Percentiles rank a stretch among this genome's conserved stretches.
These are phyloP conservation scores for Latheticus oryzae DNA, from an alignment of 2,888 invertebrate genomes.

Conservation along the genomic window DNA sequence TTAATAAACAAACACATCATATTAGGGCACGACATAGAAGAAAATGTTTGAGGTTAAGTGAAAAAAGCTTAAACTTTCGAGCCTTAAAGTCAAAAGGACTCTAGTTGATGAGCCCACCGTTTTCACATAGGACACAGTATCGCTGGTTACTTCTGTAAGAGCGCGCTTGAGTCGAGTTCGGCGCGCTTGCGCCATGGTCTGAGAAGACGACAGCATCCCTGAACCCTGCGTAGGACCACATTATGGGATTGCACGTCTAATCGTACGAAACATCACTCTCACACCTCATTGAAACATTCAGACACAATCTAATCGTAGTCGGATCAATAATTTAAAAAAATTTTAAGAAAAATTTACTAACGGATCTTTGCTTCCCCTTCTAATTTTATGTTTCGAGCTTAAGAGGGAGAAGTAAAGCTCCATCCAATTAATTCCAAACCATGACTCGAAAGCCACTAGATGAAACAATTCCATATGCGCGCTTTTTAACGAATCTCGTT, in stretches of 20 bases:
- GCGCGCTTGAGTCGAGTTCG: conserved; percentile 87
- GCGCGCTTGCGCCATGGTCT: conserved; percentile 90
- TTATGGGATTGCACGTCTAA: conserved; percentile 38
- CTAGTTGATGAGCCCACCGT: conserved; percentile 72
- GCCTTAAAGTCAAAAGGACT: conserved; percentile 56
- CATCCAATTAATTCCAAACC: conserved; percentile 21
- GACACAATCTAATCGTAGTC: conserved; percentile 18
- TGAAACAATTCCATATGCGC: conserved; percentile 9
- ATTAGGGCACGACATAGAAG: conserved; percentile 19
- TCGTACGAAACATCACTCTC: conserved; percentile 36
- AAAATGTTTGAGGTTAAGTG: conserved; percentile 55
- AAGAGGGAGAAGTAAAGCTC: conserved; percentile 26
- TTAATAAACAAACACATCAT: conserved; percentile 44
- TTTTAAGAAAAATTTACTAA: conserved; percentile 2
- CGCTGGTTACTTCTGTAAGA: conserved; percentile 89
- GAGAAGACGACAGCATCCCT: conserved; percentile 91
- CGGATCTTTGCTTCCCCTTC: conserved; percentile 12
- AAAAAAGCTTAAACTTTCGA: conserved; percentile 53
- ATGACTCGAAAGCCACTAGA: conserved; percentile 10
- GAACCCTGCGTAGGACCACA: conserved; percentile 66
- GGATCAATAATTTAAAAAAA: conserved; percentile 17
- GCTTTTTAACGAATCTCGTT: conserved; percentile 17
- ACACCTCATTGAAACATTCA: conserved; percentile 32
- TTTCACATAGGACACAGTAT: conserved; percentile 89
- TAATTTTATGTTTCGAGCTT: not conserved